These are phyloP conservation scores for Pristionchus arcanus DNA, from an alignment of 2,888 invertebrate genomes.

Conservation along the genomic window DNA sequence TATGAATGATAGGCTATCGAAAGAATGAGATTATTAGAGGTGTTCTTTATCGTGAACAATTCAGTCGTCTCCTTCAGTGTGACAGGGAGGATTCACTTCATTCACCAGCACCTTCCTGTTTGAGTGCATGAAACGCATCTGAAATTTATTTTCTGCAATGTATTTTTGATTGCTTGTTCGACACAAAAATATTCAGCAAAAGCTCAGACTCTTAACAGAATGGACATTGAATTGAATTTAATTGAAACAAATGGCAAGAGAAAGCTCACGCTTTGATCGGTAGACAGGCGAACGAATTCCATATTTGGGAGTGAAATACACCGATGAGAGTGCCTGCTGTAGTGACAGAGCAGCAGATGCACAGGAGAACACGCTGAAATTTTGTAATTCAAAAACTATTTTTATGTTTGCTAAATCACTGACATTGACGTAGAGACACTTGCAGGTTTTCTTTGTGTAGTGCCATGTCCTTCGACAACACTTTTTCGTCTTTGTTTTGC, in stretches of 20 bases:
- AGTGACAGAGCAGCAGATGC: neutral
- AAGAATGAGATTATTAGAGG: no score
- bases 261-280: neutral
- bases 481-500: neutral
- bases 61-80: no score
- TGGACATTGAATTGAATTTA: no score
- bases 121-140: neutral
- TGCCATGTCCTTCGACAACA: neutral
- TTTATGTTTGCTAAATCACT: neutral
- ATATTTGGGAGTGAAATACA: neutral
- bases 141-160: no score
- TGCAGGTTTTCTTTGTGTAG: neutral
- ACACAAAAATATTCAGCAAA: no score
- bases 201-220: no score
- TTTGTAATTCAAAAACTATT: neutral
- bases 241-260: no score
- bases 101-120: neutral
- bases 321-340: neutral
- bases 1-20: no score
- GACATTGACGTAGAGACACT: slow-evolving; percentile 27
- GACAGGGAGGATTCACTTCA: no score
- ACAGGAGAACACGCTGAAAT: neutral
- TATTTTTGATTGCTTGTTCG: no score
- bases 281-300: neutral
- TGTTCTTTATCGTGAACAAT: no score